A percentile compares a stretch with the other conserved stretches of the same genome.
These are phyloP conservation scores for Halocynthia roretzi DNA, from an alignment of 23 tunicate genomes.

Conservation along the genomic window DNA sequence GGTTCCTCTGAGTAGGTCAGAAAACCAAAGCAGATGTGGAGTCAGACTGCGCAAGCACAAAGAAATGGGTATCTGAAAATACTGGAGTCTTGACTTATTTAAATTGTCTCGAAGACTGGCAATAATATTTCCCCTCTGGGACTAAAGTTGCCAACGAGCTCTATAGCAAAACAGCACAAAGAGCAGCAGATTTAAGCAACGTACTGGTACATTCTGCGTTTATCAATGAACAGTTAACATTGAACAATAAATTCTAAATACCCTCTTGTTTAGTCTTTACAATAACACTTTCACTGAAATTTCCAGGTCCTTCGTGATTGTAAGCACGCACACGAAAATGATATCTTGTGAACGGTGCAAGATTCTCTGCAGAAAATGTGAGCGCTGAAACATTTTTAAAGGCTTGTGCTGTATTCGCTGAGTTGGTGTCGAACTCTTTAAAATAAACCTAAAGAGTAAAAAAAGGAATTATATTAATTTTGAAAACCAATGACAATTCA, in stretches of 20 bases:
- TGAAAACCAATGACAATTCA: background rate
- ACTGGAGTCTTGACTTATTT: no score
- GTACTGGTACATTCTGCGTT: background rate
- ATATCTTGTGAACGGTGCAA: slow-evolving; percentile 61
- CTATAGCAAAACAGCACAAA: no score
- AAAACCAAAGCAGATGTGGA: no score
- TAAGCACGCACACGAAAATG: slow-evolving; percentile 59
- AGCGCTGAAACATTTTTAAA: background rate
- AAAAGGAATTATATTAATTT: background rate
- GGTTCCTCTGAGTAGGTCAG: background rate
- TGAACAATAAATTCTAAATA: background rate
- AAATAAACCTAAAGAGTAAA: slow-evolving; percentile 12
- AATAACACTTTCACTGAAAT: slow-evolving; percentile 23
- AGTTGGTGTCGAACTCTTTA: background rate
- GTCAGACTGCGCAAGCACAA: no score
- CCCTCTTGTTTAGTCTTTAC: slow-evolving; percentile 60
- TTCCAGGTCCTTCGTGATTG: slow-evolving; percentile 76
- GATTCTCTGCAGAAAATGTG: slow-evolving; percentile 8
- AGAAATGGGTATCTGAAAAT: no score
- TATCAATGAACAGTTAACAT: background rate
- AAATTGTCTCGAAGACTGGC: no score
- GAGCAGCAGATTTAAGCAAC: background rate
- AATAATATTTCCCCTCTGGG: no score
- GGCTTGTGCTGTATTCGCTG: slow-evolving; percentile 17
- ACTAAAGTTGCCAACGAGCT: no score